phyloP scores from a whole-genome alignment of 2,797 vertebrate genomes.

The Hipposideros larvatus region DNA sequence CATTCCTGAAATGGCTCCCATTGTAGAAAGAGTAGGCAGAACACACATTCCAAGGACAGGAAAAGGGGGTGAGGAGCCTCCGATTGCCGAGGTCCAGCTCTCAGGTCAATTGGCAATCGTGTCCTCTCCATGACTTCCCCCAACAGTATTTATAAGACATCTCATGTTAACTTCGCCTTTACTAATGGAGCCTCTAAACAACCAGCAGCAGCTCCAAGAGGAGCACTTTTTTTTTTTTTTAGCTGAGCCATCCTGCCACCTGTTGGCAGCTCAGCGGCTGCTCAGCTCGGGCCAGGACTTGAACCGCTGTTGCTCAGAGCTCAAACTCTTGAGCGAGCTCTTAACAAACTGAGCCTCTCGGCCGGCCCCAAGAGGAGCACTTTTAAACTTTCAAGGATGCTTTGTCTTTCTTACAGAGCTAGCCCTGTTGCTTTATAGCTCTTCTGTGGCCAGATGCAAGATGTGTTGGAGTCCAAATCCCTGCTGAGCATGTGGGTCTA shows the following conservation, averaged over 20 bases:
- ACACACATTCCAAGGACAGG: background rate
- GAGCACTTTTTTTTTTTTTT: background rate
- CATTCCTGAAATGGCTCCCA: background rate
- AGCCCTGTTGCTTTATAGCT: background rate
- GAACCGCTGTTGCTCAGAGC: too few species aligned
- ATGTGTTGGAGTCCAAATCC: background rate
- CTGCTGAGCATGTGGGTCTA: background rate
- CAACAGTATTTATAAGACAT: background rate
- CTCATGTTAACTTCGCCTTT: constrained; percentile 36
- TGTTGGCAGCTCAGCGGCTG: too few species aligned
- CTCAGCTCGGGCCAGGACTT: too few species aligned
- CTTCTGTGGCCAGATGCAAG: background rate
- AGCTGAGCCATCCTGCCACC: too few species aligned
- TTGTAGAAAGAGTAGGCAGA: background rate
- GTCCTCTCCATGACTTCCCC: background rate
- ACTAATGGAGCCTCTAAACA: background rate
- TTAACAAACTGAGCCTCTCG: too few species aligned
- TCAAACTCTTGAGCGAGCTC: too few species aligned
- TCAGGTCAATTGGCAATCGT: background rate
- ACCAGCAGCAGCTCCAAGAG: background rate
- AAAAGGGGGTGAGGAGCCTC: background rate
- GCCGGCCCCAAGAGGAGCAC: too few species aligned
- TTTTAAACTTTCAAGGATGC: background rate
- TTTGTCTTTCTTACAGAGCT: background rate
- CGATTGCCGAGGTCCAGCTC: background rate